phyloP scores from a whole-genome alignment of 2,888 invertebrate species.

The Listrodromus nycthemerus region DNA sequence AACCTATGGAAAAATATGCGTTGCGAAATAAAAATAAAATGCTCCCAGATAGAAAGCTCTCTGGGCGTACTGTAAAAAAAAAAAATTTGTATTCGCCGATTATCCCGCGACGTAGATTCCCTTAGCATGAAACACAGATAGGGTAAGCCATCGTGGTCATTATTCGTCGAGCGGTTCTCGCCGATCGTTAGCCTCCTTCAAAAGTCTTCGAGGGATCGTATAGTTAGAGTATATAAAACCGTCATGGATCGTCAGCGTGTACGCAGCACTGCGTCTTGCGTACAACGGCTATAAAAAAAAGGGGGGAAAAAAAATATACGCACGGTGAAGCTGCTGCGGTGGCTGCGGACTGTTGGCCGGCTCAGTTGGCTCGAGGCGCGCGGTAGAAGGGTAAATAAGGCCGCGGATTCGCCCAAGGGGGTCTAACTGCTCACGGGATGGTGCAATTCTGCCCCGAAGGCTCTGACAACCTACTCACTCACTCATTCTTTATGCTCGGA shows the following conservation, averaged over 20 bases:
- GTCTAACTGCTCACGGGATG: constrained; percentile 81
- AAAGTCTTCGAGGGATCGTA: not conserved
- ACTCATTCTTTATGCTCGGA: constrained; percentile 66
- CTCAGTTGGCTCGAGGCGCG: constrained; percentile 58
- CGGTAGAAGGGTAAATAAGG: constrained; percentile 83
- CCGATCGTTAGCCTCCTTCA: constrained; percentile 9
- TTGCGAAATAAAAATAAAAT: not conserved
- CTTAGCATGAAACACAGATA: not conserved
- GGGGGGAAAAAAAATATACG: constrained; percentile 8
- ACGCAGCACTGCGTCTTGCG: not conserved
- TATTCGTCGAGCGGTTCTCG: constrained; percentile 5
- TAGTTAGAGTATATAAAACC: constrained; percentile 19
- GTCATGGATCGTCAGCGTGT: constrained; percentile 17
- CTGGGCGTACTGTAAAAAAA: not conserved
- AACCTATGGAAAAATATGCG: not conserved
- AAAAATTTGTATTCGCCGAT: not conserved
- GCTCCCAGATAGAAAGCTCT: too few species aligned
- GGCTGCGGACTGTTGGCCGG: constrained; percentile 19
- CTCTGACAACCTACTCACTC: constrained; percentile 80
- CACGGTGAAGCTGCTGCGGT: constrained; percentile 22
- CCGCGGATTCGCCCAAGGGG: constrained; percentile 84
- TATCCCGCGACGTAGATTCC: not conserved
- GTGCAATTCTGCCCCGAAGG: constrained; percentile 83
- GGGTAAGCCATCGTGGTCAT: constrained; percentile 4
- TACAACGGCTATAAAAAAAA: not conserved